These are phyloP conservation scores for Odontophorus gujanensis DNA, from an alignment of 2,113 vertebrate genomes.

Conservation along the genomic window DNA sequence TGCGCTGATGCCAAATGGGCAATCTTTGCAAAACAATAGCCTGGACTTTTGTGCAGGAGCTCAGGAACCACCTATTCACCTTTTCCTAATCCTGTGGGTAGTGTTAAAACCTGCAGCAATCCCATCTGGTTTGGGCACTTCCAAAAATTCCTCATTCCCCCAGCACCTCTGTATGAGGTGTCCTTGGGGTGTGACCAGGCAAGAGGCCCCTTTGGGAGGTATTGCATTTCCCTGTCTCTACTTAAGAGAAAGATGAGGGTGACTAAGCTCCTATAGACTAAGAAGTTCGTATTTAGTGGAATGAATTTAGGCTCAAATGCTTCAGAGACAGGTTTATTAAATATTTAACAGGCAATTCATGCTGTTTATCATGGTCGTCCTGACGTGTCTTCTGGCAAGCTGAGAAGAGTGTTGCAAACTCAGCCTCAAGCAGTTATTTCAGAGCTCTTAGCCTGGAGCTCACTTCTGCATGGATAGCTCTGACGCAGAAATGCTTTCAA, in stretches of 20 bases:
- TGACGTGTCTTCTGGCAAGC: not conserved
- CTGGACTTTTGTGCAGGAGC: not conserved
- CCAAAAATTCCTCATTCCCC: not conserved
- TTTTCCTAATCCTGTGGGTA: not conserved
- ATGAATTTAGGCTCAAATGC: not conserved
- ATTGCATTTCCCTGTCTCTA: not conserved
- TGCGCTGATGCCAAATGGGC: not conserved
- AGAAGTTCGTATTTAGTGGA: not conserved
- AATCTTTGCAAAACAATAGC: not conserved
- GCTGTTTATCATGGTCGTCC: not conserved
- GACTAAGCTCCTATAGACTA: not conserved
- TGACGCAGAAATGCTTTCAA: not conserved
- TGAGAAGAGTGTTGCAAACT: not conserved
- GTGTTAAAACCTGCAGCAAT: not conserved
- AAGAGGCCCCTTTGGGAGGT: not conserved
- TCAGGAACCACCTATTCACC: not conserved
- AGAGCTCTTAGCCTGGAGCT: not conserved
- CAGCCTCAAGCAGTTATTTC: not conserved
- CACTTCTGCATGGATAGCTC: not conserved
- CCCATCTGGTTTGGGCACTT: not conserved
- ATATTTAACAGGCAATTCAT: not conserved
- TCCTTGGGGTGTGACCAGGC: accelerated
- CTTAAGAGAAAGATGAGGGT: not conserved
- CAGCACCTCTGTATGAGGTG: not conserved
- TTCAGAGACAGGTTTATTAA: not conserved